phyloP scores from a whole-genome alignment of 2,888 invertebrate species.

The Dynastes hyllus region DNA sequence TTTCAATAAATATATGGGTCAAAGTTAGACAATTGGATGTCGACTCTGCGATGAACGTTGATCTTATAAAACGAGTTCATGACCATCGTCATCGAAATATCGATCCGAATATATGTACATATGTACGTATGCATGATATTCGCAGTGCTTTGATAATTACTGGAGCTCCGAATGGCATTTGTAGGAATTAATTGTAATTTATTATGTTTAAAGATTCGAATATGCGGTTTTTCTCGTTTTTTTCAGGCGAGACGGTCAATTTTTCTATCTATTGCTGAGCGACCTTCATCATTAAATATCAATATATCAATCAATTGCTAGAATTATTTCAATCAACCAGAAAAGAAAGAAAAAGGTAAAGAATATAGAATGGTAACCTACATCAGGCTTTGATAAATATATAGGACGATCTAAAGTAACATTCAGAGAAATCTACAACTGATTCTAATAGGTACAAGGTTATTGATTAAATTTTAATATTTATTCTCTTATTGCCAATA shows the following conservation, averaged over 20 bases:
- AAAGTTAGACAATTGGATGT: conserved; percentile 35
- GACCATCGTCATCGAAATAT: not conserved
- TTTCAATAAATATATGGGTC: conserved; percentile 44
- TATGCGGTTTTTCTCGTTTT: not conserved
- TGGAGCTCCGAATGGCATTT: not conserved
- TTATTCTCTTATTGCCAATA: too few species aligned
- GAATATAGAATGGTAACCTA: not conserved
- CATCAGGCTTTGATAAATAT: too few species aligned
- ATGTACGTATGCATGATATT: not conserved
- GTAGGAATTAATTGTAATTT: not conserved
- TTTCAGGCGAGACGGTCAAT: not conserved
- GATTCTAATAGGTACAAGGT: too few species aligned
- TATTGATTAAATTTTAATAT: too few species aligned
- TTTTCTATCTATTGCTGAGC: not conserved
- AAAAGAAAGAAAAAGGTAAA: not conserved
- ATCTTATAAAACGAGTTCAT: conserved; percentile 9
- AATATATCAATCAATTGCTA: conserved; percentile 3
- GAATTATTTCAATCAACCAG: not conserved
- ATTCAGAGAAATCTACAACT: too few species aligned
- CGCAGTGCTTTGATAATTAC: not conserved
- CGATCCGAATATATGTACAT: not conserved
- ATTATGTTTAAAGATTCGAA: not conserved
- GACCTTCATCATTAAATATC: not conserved
- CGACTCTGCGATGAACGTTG: not conserved
- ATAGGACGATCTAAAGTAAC: too few species aligned